Evolutionary conservation across 2,888 invertebrate genomes (phyloP), one percentile per base, ranked within the genome.

Genomic region (Apomyelois bistriatella): DNA sequence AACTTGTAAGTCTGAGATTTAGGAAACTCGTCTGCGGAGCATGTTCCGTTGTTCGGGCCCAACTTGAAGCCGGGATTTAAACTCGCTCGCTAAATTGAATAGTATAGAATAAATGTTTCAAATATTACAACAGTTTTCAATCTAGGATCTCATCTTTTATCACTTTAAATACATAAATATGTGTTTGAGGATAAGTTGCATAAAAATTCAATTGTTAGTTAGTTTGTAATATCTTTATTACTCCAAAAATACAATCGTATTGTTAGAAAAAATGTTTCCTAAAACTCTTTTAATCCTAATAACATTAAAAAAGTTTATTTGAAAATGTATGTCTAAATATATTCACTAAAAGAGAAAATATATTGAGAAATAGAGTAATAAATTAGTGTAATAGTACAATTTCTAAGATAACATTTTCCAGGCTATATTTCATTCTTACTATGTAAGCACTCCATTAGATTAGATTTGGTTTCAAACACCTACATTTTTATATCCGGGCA

Each of bases 401-500:
- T 40, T 16, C 15, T 9, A 40, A 40, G 16, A 13, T 15, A 35
- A 46, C 30, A 16, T 32, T 16, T 32, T 30, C 13, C 10, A 13
- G 13, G 3, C 1, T 5, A 9, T 32, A 15, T 16, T n/a, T 46
- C 10, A 16, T 35, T 32, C 32, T 22, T 3, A 28, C 9, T n/a
- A 32, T 32, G 13, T 15, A 2, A 32, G 49, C 49, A 50, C 49
- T 50, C 49, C 49, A 40, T 50, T 40, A 50, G 32, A 50, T 50
- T 50, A 48, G 48, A 53, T 53, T 53, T 36, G 32, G 40, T 48
- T 53, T 50, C 30, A 41, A 50, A 50, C 49, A 50, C 49, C 41
- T 40, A 40, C 40, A 50, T 50, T 40, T 50, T 50, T 42, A 51
- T 42, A 22, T 42, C 37, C 28, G 36, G 37, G 12, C 37, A 37